Base-by-base conservation (phyloP, 2,113 vertebrate genomes). In the Anthoscopus minutus region DNA sequence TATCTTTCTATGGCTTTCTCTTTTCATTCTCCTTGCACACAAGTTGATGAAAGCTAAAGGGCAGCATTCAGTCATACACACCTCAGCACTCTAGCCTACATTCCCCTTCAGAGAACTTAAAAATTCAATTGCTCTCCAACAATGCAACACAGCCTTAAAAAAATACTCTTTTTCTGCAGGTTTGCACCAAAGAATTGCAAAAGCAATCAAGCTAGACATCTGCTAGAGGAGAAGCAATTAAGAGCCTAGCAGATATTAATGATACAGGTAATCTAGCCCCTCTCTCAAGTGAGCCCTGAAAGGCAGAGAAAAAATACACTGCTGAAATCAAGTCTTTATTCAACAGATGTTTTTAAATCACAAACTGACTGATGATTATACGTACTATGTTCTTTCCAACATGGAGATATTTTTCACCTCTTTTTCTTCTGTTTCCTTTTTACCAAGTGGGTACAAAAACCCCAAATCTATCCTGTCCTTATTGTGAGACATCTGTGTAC, bases 321-420 rank as follows among this genome's bases (percentile, higher is more conserved):
- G n/a, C 27, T 79, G 82, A 95, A 95, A 95, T 91, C 7, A 92
- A 92, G 83, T 91, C 48, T 88, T 65, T 82, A 80, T 96, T 97
- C 85, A 95, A 89, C n/a, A 94, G 33, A 48, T 84, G n/a, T 53
- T 93, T 94, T 95, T 69, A 89, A 86, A 92, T 91, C 71, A 86
- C 60, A 87, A 24, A 56, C 80, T 44, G 21, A 44, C 50, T 92
- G 19, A 37, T 40, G 78, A 85, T 94, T 94, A 79, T 78, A 67
- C 25, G 30, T 79, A 27, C 31, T 51, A 37, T 42, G 19, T 33
- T 31, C 18, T 90, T 96, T 86, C 50, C 54, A 58, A 44, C 84
- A 84, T 78, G 25, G 4, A 40, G 42, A 40, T 4, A 3, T 31
- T 28, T 81, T 13, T 76, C 13, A 60, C 13, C 21, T 11, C 20